These are phyloP conservation scores for Luperina nickerlii DNA, from an alignment of 2,888 invertebrate species.

Conservation along the genomic window DNA sequence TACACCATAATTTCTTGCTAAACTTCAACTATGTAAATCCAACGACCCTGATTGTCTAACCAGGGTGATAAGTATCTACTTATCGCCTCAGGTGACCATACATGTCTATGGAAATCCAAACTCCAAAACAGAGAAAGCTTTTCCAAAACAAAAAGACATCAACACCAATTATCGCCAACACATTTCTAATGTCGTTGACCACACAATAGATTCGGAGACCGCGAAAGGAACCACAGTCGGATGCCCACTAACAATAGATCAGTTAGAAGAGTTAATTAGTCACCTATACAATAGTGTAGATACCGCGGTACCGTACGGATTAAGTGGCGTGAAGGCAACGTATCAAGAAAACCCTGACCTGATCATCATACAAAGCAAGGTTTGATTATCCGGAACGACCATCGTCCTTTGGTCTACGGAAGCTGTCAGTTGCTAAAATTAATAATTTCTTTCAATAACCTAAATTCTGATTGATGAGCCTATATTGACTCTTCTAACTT, in stretches of 20 bases:
- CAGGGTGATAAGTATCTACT: too few relatives aligned
- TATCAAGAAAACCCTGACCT: slow-evolving; percentile 30
- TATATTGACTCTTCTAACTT: background rate
- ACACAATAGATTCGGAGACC: slow-evolving; percentile 56
- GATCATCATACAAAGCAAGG: background rate
- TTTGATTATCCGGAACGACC: background rate
- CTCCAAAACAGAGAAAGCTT: slow-evolving; percentile 20
- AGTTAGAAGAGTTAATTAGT: slow-evolving; percentile 65
- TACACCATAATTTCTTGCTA: too few relatives aligned
- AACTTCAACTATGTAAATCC: too few relatives aligned
- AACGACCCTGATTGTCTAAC: too few relatives aligned
- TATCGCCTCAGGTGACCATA: too few relatives aligned
- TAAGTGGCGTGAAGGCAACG: slow-evolving; percentile 58
- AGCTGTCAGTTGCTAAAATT: background rate
- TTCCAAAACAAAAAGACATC: slow-evolving; percentile 15
- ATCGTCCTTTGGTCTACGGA: background rate
- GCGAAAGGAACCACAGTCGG: slow-evolving; percentile 64
- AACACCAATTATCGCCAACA: slow-evolving; percentile 32
- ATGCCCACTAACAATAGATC: slow-evolving; percentile 60
- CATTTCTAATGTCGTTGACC: slow-evolving; percentile 56
- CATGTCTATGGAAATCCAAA: background rate
- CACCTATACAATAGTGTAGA: slow-evolving; percentile 54
- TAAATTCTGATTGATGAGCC: background rate
- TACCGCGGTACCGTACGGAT: slow-evolving; percentile 55
- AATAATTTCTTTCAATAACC: accelerated